phyloP scores from a whole-genome alignment of 2,888 invertebrate species.

The Hylaea fasciaria region DNA sequence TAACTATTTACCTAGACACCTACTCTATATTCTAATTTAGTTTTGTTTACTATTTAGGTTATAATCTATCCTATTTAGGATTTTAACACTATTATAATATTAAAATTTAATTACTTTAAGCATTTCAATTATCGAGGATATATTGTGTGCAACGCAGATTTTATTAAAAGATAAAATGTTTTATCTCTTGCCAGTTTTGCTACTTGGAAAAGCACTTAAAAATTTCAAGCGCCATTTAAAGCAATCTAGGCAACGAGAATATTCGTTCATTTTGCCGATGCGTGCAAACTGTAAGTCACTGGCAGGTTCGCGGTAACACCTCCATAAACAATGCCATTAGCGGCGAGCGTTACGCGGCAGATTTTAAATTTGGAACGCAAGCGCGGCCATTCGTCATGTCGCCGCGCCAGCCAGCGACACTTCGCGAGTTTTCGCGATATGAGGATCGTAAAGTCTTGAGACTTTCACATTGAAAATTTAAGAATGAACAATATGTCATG shows the following conservation, averaged over 20 bases:
- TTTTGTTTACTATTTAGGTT: no score
- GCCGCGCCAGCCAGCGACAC: conserved; percentile 77
- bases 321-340: conserved; percentile 84
- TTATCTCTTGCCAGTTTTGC: background rate
- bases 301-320: conserved; percentile 68
- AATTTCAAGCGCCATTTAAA: conserved; percentile 69
- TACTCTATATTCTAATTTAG: no score
- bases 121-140: no score
- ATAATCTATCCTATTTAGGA: no score
- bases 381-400: conserved; percentile 82
- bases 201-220: conserved; percentile 53
- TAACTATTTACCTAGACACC: no score
- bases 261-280: conserved; percentile 58
- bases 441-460: conserved; percentile 52
- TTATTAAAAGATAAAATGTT: background rate
- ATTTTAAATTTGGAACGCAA: conserved; percentile 83
- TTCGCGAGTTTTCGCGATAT: conserved; percentile 50
- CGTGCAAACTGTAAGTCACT: conserved; percentile 76
- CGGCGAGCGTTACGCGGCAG: conserved; percentile 79
- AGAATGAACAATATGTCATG: no score
- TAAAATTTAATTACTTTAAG: no score
- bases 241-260: conserved; percentile 54
- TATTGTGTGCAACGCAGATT: no score
- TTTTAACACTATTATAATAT: no score
- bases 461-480: conserved; percentile 58